Conservation (phyloP, 2,888 invertebrate species). For the Drosophila nigricruria region DNA sequence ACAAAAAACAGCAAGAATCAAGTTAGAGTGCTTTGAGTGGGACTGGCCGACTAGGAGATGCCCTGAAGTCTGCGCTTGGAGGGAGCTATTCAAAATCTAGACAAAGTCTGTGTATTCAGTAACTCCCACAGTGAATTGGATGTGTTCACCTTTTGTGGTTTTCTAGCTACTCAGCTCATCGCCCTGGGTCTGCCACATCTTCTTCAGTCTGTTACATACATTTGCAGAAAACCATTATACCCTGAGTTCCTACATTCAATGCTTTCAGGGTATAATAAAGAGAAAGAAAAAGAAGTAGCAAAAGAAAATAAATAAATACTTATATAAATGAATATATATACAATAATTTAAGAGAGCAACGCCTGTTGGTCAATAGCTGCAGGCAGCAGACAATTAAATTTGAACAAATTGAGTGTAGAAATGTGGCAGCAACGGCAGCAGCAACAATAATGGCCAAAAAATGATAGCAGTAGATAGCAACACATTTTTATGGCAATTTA, state of each 20-base stretch:
- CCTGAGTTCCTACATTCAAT: not conserved
- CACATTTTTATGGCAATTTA: conserved; percentile 75
- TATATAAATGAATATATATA: conserved; percentile 61
- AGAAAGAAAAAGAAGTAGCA: conserved; percentile 11
- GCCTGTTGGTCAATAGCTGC: conserved; percentile 40
- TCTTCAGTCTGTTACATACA: not conserved
- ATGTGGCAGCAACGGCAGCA: conserved; percentile 55
- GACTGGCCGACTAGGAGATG: not conserved
- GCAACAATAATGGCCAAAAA: conserved; percentile 42
- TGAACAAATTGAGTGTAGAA: conserved; percentile 80
- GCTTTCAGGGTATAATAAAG: not conserved
- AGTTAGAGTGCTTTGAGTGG: not conserved
- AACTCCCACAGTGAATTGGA: no score
- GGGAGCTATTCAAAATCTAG: no score
- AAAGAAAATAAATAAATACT: conserved; percentile 36
- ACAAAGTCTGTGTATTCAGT: no score
- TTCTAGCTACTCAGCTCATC: no score
- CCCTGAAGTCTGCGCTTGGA: not conserved
- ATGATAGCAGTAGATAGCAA: conserved; percentile 68
- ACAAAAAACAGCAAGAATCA: conserved; percentile 31
- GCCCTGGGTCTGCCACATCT: no score
- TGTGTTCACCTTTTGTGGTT: no score
- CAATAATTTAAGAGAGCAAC: conserved; percentile 47
- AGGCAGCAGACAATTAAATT: conserved; percentile 76
- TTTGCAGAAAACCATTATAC: not conserved